These are phyloP conservation scores for Conus canariensis DNA, from an alignment of 2,888 invertebrate genomes.

Conservation along the genomic window DNA sequence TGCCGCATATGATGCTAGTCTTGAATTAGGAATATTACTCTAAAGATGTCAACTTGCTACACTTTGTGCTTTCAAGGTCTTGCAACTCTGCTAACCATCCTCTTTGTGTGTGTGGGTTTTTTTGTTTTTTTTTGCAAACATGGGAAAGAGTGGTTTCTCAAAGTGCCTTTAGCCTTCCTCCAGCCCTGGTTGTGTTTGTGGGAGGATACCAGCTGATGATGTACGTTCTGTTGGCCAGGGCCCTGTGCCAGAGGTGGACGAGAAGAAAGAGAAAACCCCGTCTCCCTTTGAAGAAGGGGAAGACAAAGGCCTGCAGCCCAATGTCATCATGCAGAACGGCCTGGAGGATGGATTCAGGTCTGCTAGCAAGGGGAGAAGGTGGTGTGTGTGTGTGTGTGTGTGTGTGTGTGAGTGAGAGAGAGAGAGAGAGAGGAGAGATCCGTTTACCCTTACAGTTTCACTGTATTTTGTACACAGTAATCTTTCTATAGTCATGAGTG, in stretches of 20 bases:
- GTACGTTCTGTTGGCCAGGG: slow-evolving; percentile 32
- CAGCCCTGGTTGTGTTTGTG: too few species aligned
- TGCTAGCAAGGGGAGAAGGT: neutral
- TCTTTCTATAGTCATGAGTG: too few species aligned
- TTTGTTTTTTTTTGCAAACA: too few species aligned
- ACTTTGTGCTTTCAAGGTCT: too few species aligned
- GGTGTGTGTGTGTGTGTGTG: neutral
- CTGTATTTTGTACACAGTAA: neutral
- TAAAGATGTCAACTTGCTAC: too few species aligned
- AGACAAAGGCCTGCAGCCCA: slow-evolving; percentile 80
- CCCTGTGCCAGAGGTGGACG: slow-evolving; percentile 50
- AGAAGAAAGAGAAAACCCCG: slow-evolving; percentile 80
- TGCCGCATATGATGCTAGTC: too few species aligned
- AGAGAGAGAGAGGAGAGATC: neutral
- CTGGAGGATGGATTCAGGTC: slow-evolving; percentile 81
- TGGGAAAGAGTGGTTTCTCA: too few species aligned
- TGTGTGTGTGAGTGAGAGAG: neutral
- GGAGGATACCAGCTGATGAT: neutral
- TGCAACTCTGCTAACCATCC: too few species aligned
- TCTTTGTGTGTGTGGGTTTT: too few species aligned
- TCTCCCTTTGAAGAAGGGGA: slow-evolving; percentile 81
- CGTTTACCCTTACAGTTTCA: neutral
- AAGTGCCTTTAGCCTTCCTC: too few species aligned
- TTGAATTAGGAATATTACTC: too few species aligned
- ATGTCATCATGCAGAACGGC: slow-evolving; percentile 84